Percentiles rank a stretch among this genome's conserved stretches.
Conservation (phyloP, 2,888 invertebrate species). For the Xestia rhomboidea region DNA sequence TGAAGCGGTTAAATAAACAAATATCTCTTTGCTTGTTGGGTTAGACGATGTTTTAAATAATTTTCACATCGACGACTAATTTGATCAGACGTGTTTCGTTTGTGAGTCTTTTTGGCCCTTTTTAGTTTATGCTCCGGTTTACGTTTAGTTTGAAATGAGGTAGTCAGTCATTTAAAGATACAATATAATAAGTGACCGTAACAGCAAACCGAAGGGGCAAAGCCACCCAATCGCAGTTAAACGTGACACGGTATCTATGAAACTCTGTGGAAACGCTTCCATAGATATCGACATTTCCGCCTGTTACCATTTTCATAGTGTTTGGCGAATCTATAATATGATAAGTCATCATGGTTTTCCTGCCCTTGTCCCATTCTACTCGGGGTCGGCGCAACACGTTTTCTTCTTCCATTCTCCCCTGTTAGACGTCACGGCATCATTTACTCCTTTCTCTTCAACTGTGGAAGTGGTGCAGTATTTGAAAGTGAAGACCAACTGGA, state of each 20-base stretch:
- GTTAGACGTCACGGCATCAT: no score
- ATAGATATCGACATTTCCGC: neutral
- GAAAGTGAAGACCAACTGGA: no score
- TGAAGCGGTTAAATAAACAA: neutral
- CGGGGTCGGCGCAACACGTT: no score
- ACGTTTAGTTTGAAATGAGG: neutral
- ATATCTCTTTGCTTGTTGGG: neutral
- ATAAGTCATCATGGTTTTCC: neutral
- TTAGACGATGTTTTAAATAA: neutral
- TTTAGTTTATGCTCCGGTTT: neutral
- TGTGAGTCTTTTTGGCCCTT: neutral
- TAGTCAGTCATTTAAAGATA: neutral
- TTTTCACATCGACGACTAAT: neutral
- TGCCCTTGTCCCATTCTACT: no score
- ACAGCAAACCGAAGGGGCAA: neutral
- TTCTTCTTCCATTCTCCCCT: no score
- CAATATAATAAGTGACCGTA: neutral
- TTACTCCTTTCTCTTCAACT: no score
- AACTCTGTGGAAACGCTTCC: neutral
- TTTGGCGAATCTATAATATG: neutral
- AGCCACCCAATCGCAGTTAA: neutral
- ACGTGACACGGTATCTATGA: neutral
- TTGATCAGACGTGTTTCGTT: neutral
- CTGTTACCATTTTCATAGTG: neutral
- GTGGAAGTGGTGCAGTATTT: no score